Conservation (phyloP, 1,140 invertebrate species). For the Plutomurus gul region DNA sequence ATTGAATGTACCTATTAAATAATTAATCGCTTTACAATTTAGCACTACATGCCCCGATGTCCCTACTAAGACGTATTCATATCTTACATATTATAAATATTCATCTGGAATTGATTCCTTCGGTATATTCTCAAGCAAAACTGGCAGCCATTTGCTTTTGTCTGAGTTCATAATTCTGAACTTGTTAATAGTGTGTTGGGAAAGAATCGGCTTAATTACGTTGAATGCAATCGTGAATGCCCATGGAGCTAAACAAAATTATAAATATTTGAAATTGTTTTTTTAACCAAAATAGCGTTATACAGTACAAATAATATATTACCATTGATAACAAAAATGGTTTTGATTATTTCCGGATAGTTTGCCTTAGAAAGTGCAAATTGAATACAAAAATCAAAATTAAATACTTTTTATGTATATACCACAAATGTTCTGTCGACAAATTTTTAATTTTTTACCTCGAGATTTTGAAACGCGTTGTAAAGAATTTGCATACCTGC, state of each 20-base stretch:
- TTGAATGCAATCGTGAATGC: constrained; percentile 30
- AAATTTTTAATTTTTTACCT: neutral
- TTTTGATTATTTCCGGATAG: constrained; percentile 30
- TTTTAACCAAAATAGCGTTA: neutral
- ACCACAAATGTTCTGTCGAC: neutral
- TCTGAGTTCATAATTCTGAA: constrained; percentile 32
- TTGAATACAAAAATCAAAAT: neutral
- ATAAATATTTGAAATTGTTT: neutral
- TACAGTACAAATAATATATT: neutral
- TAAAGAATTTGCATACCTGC: constrained; percentile 33
- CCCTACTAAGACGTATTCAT: too few species aligned
- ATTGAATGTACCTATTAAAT: too few species aligned
- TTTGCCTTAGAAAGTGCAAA: constrained; percentile 16
- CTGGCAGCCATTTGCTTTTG: constrained; percentile 32
- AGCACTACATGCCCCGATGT: too few species aligned
- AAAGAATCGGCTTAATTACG: constrained; percentile 38
- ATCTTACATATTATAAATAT: too few species aligned
- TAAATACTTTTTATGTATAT: neutral
- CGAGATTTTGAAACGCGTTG: constrained; percentile 1
- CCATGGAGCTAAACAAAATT: constrained; percentile 17
- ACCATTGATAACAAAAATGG: constrained; percentile 32
- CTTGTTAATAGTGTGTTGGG: constrained; percentile 9
- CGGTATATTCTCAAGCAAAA: neutral
- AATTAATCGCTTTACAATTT: too few species aligned
- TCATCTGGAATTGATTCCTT: neutral